Percentiles rank a stretch among this genome's conserved stretches.
These are phyloP conservation scores for Ptychoptera contaminata DNA, from an alignment of 2,888 invertebrate species.

Conservation along the genomic window DNA sequence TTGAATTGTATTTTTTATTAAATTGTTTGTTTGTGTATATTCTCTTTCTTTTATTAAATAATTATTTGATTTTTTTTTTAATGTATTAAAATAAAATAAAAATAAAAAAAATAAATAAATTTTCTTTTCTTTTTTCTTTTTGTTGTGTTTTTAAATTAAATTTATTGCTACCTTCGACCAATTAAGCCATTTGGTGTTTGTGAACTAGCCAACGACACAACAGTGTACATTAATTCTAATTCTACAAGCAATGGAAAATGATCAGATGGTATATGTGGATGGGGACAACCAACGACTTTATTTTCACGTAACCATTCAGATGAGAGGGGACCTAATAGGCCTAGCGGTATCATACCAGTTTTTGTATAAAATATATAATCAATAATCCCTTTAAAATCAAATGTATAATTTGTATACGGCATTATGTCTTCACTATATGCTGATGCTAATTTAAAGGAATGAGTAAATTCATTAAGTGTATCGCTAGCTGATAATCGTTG, in stretches of 20 bases:
- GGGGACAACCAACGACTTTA: slow-evolving; percentile 95
- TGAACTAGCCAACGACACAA: slow-evolving; percentile 46
- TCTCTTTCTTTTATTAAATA: too few species aligned
- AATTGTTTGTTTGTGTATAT: too few species aligned
- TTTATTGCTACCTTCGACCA: slow-evolving; percentile 65
- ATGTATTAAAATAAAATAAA: too few species aligned
- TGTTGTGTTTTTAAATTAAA: neutral
- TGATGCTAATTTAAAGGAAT: slow-evolving; percentile 89
- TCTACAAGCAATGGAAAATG: slow-evolving; percentile 86
- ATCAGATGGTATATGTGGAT: slow-evolving; percentile 94
- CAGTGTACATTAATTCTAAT: slow-evolving; percentile 54
- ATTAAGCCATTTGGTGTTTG: slow-evolving; percentile 64
- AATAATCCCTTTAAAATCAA: slow-evolving; percentile 98
- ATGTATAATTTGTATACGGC: slow-evolving; percentile 98
- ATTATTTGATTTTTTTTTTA: too few species aligned
- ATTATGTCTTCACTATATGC: slow-evolving; percentile 92
- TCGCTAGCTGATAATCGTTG: slow-evolving; percentile 79
- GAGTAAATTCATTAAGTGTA: slow-evolving; percentile 77
- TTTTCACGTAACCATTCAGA: slow-evolving; percentile 87
- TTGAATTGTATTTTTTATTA: too few species aligned
- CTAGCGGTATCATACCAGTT: slow-evolving; percentile 87
- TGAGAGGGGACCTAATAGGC: slow-evolving; percentile 86
- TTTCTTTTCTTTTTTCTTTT: neutral
- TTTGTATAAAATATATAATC: slow-evolving; percentile 99
- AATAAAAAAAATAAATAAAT: too few species aligned